Conservation (phyloP, 1,140 invertebrate species). For the Brachionus angularis region DNA sequence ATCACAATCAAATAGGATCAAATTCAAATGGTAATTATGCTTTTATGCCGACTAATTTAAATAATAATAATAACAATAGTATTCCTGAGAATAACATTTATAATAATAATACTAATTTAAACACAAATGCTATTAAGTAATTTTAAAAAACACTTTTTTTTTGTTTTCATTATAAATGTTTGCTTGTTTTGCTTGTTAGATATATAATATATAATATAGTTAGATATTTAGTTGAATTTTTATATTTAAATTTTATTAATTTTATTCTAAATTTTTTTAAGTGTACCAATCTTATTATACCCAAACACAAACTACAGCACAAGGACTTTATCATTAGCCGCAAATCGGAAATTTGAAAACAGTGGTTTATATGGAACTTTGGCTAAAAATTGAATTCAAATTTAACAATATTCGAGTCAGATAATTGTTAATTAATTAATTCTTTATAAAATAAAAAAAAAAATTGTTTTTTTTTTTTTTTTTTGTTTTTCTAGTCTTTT, state of each 20-base stretch:
- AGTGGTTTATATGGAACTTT: constrained; percentile 33
- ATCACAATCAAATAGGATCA: background rate
- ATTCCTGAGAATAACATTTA: background rate
- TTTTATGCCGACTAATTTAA: constrained; percentile 12
- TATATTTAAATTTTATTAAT: background rate
- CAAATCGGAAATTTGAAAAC: constrained; percentile 19
- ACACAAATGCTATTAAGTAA: constrained; percentile 40
- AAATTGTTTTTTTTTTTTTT: too few relatives aligned
- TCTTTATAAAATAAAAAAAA: too few relatives aligned
- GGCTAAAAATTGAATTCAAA: too few relatives aligned
- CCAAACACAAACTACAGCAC: constrained; percentile 33
- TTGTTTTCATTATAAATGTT: background rate
- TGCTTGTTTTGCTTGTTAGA: background rate
- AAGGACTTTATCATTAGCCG: constrained; percentile 29
- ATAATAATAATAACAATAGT: constrained; percentile 30
- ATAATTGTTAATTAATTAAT: too few relatives aligned
- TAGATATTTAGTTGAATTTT: background rate
- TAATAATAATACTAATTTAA: constrained; percentile 37
- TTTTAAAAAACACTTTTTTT: background rate
- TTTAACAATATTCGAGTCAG: too few relatives aligned
- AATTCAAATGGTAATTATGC: constrained; percentile 40
- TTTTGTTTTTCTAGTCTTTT: too few relatives aligned
- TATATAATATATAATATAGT: background rate
- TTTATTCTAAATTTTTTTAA: constrained; percentile 1
- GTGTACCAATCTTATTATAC: constrained; percentile 40